Base-by-base conservation (phyloP, 2,888 invertebrate species). In the Dryocosmus kuriphilus region DNA sequence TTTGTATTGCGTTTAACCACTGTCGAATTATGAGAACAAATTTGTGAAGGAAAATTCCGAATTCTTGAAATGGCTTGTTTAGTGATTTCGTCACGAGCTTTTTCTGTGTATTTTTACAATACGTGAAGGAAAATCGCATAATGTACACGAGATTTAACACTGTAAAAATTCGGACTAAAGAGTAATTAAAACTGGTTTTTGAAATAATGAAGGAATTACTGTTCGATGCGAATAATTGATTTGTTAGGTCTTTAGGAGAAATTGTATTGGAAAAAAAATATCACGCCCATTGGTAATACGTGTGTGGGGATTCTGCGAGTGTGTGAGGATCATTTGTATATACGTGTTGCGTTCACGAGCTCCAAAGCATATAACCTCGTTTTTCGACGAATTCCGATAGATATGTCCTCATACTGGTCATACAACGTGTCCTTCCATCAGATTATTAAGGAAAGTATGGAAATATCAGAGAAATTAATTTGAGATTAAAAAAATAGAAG, bases 281-380 rank as follows among this genome's bases (percentile, higher is more conserved):
- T 35, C 38, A 65, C 35, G 65, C 65, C 65, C 65, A 65, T 65
- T 19, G 38, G 22, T 24, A 41, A 38, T 63, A 35, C 32, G 65
- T 6, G 38, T 65, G 14, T 16, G 63, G 38, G 35, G 35, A 63
- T 63, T 32, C 35, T 2, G 19, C 24, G 22, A 24, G 14, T 65
- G 38, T 65, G 41, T 65, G 35, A 38, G 38, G 38, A 22, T 65
- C 65, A 41, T 65, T 38, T 41, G 24, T 65, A 65, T n/a, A n/a
- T n/a, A n/a, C 65, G 65, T 65, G 65, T 65, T 65, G 65, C 65
- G 38, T 65, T 65, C 65, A 65, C n/a, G 41, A 65, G 65, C 38
- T 65, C 65, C 38, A 63, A n/a, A 63, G 62, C 62, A 38, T 65
- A 65, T 65, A 65, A 65, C 65, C 65, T 65, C 65, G 38, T 65